phyloP scores from a whole-genome alignment of 2,113 vertebrate genomes.

The Cynopterus brachyotis region DNA sequence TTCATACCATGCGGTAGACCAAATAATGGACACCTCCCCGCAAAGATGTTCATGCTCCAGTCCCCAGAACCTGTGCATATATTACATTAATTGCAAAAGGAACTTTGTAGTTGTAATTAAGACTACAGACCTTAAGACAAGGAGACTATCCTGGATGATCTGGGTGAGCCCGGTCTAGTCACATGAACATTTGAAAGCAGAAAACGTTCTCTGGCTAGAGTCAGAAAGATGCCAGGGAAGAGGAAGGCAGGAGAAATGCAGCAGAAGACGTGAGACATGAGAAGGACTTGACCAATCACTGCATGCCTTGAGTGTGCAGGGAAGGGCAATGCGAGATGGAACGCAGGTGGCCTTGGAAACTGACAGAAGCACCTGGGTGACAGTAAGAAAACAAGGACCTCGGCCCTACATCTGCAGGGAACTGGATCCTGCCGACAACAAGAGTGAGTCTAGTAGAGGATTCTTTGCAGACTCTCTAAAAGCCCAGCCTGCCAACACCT shows the following conservation, averaged over 20 bases:
- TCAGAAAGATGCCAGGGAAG: neutral
- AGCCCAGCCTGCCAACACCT: neutral
- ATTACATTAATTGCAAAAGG: neutral
- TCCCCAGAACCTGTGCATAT: neutral
- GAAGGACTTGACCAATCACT: neutral
- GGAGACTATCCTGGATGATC: neutral
- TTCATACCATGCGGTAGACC: neutral
- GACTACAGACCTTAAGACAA: neutral
- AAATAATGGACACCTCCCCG: neutral
- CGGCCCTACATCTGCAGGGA: neutral
- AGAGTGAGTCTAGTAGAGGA: neutral
- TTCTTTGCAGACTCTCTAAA: neutral
- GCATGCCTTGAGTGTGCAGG: neutral
- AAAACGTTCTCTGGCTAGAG: neutral
- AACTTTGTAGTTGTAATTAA: neutral
- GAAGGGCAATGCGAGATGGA: neutral
- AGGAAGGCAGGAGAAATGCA: neutral
- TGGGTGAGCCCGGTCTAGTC: neutral
- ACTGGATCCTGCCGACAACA: neutral
- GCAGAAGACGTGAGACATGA: neutral
- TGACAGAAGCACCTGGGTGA: neutral
- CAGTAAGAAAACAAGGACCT: neutral
- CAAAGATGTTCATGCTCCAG: neutral
- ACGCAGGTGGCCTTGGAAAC: neutral
- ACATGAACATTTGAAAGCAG: neutral